These are phyloP conservation scores for Cheilosia vernalis DNA, from an alignment of 2,888 invertebrate genomes.

Conservation along the genomic window DNA sequence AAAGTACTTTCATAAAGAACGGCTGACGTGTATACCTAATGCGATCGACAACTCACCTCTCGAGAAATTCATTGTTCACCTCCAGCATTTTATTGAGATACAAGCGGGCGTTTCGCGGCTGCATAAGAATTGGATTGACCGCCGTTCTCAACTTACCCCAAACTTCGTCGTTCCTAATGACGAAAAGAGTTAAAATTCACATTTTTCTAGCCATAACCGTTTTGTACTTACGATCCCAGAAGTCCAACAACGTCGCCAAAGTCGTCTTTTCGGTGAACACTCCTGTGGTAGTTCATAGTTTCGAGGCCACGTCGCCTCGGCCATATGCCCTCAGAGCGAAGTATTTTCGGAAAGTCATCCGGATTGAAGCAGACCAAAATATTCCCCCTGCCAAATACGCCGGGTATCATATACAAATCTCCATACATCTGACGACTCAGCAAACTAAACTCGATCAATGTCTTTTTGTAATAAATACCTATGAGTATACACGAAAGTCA, in stretches of 20 bases:
- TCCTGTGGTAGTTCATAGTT: constrained; percentile 82
- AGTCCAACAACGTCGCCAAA: constrained; percentile 74
- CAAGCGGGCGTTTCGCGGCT: constrained; percentile 84
- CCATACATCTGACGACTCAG: constrained; percentile 54
- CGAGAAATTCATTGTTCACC: constrained; percentile 80
- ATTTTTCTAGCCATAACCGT: too few species aligned
- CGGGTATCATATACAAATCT: constrained; percentile 81
- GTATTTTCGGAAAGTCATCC: constrained; percentile 84
- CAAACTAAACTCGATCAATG: constrained; percentile 75
- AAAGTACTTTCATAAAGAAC: constrained; percentile 54
- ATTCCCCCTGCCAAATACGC: constrained; percentile 79
- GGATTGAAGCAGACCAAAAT: constrained; percentile 84
- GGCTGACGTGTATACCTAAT: too few species aligned
- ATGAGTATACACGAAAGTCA: too few species aligned
- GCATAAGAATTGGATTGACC: constrained; percentile 87
- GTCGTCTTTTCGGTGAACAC: constrained; percentile 75
- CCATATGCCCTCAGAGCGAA: constrained; percentile 83
- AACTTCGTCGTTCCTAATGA: background rate
- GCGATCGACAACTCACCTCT: constrained; percentile 64
- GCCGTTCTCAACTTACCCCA: constrained; percentile 87
- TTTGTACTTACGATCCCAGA: constrained; percentile 60
- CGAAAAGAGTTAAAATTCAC: background rate
- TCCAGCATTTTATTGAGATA: constrained; percentile 84
- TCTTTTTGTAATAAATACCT: constrained; percentile 75
- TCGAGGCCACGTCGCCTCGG: constrained; percentile 82